Evolutionary conservation across 2,113 vertebrate genomes (phyloP).

Genomic region (Galeopterus variegatus): DNA sequence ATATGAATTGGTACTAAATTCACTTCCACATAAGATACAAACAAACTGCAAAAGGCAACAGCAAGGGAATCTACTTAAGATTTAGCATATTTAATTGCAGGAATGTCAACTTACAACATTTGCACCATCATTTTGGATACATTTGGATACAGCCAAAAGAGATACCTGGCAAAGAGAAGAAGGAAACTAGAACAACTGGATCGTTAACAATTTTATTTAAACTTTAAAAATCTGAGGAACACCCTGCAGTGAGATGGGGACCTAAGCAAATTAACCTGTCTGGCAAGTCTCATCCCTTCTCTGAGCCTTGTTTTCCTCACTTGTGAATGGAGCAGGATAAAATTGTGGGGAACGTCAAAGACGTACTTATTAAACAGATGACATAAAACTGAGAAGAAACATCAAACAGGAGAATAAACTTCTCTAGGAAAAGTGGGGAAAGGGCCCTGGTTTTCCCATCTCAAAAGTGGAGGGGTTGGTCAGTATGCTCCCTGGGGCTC

Average conservation of each 20-base stretch:
- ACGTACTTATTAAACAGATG: neutral
- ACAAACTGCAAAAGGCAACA: constrained; percentile 6
- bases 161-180: neutral
- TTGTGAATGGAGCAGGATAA: neutral
- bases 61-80: constrained; percentile 26
- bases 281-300: neutral
- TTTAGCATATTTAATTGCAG: neutral
- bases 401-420: neutral
- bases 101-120: neutral
- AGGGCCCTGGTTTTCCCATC: neutral
- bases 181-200: neutral
- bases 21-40: neutral
- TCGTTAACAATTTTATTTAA: neutral
- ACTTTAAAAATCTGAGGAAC: neutral
- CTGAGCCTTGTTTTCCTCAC: neutral
- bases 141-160: neutral
- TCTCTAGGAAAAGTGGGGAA: neutral
- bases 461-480: neutral
- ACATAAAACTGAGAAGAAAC: neutral
- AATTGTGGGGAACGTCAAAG: neutral
- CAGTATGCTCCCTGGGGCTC: neutral
- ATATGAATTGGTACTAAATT: constrained; percentile 10
- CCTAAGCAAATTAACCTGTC: neutral
- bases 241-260: neutral
- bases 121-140: neutral